Evolutionary conservation across 2,113 vertebrate genomes (phyloP).

Genomic region (Saccopteryx leptura): DNA sequence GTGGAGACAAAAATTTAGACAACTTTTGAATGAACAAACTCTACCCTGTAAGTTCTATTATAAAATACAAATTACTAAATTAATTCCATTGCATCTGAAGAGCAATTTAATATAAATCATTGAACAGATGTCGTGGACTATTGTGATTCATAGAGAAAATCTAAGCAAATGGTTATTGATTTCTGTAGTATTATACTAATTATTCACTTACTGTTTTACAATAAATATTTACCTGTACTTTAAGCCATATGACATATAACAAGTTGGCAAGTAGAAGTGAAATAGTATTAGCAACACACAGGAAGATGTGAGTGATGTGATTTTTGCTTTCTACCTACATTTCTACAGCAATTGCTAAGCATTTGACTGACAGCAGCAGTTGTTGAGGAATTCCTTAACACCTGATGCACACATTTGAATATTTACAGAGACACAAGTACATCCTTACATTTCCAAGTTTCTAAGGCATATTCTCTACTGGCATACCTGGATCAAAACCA

Average conservation of each 20-base stretch:
- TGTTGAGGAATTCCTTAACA: not conserved
- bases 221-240: not conserved
- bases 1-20: conserved; percentile 63
- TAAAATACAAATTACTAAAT: conserved; percentile 65
- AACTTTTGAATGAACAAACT: not conserved
- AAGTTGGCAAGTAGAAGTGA: not conserved
- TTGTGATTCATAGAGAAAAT: not conserved
- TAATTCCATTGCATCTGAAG: conserved; percentile 59
- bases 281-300: accelerated
- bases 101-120: conserved; percentile 27
- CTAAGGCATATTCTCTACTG: not conserved
- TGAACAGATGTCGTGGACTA: not conserved
- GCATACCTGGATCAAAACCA: not conserved
- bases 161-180: not conserved
- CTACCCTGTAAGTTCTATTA: conserved; percentile 27
- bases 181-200: not conserved
- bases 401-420: not conserved
- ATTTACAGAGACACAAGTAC: accelerated
- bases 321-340: not conserved
- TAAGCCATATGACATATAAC: not conserved
- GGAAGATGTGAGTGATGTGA: not conserved
- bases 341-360: not conserved
- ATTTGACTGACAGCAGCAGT: too few relatives aligned
- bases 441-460: not conserved
- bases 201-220: not conserved